A percentile compares a stretch with the other conserved stretches of the same genome.
These are phyloP conservation scores for Trissonchulus sp. DNA, from an alignment of 2,888 invertebrate species.

Conservation along the genomic window DNA sequence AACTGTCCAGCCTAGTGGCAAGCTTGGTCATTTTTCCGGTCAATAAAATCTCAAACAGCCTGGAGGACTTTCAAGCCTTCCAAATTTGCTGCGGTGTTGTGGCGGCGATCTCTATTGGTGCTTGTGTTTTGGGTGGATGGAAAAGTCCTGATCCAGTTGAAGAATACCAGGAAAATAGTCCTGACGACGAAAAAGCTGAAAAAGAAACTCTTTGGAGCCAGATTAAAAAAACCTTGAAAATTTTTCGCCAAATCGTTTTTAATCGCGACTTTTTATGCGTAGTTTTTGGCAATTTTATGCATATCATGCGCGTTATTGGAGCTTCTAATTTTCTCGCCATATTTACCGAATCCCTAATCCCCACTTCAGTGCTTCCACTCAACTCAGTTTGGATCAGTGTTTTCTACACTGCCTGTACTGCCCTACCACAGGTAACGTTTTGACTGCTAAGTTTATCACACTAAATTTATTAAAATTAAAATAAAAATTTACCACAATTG, in stretches of 20 bases:
- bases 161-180: background rate
- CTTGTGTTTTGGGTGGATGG: conserved; percentile 24
- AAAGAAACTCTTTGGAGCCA: background rate
- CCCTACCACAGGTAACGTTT: conserved; percentile 28
- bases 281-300: conserved; percentile 25
- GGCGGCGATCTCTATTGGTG: conserved; percentile 40
- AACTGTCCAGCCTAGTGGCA: conserved; percentile 44
- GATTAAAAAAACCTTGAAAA: background rate
- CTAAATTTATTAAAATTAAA: background rate
- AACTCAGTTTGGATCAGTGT: conserved; percentile 24
- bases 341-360: conserved; percentile 29
- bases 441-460: background rate
- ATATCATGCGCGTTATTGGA: conserved; percentile 23
- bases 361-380: conserved; percentile 13
- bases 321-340: conserved; percentile 28
- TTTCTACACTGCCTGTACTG: conserved; percentile 28
- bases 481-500: background rate
- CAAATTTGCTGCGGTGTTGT: conserved; percentile 43
- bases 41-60: conserved; percentile 45
- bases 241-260: conserved; percentile 5
- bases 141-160: conserved; percentile 11
- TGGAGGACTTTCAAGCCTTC: conserved; percentile 46
- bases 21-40: conserved; percentile 44
- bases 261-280: conserved; percentile 28
- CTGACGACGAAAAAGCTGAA: background rate